These are phyloP conservation scores for Tarsius wallacei DNA, from an alignment of 2,797 vertebrate genomes.

Conservation along the genomic window DNA sequence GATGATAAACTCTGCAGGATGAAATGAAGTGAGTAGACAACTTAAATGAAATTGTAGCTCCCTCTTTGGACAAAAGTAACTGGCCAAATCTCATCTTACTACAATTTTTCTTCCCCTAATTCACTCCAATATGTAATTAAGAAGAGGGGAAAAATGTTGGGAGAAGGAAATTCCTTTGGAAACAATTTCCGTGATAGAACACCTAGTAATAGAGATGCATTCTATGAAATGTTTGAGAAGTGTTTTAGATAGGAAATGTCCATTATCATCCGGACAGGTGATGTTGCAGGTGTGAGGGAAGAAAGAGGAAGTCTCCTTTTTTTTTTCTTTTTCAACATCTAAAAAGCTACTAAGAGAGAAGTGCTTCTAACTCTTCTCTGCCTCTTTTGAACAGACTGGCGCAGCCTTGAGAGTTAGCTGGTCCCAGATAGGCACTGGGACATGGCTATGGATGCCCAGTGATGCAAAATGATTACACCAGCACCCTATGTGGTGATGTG, in stretches of 20 bases:
- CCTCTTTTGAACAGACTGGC: background rate
- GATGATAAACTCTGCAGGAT: background rate
- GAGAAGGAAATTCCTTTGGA: background rate
- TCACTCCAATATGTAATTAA: background rate
- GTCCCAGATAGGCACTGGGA: background rate
- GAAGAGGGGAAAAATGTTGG: background rate
- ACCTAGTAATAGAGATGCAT: background rate
- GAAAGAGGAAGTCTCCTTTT: background rate
- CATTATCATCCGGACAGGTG: background rate
- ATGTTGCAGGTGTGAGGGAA: background rate
- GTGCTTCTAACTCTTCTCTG: background rate
- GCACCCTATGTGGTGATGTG: background rate
- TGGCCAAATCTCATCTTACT: background rate
- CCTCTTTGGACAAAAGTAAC: conserved; percentile 10
- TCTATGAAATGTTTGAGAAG: background rate
- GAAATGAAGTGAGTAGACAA: background rate
- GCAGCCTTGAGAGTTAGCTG: background rate
- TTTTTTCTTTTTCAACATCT: background rate
- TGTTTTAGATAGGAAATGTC: background rate
- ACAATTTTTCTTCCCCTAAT: conserved; percentile 7
- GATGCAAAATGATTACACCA: background rate
- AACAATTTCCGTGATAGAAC: background rate
- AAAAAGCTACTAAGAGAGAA: background rate
- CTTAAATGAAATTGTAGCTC: background rate
- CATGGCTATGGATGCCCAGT: background rate